phyloP scores from a whole-genome alignment of 2,113 vertebrate genomes.

The Peromyscus leucopus region DNA sequence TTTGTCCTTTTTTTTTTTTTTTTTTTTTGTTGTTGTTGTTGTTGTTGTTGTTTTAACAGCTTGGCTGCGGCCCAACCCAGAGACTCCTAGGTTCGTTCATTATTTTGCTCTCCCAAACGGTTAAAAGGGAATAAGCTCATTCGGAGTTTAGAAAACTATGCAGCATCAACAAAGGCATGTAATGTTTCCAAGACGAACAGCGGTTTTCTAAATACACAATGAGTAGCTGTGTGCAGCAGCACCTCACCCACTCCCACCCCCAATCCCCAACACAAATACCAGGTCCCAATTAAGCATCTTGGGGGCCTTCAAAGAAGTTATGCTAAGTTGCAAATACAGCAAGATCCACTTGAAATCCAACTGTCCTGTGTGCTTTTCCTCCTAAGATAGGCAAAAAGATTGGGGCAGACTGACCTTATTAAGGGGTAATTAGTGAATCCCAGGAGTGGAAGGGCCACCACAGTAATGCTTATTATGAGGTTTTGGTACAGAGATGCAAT shows the following conservation, averaged over 20 bases:
- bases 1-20: conserved; percentile 29
- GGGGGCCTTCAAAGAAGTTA: conserved; percentile 77
- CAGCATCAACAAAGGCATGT: conserved; percentile 87
- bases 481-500: conserved; percentile 55
- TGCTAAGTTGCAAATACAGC: conserved; percentile 80
- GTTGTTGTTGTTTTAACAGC: conserved; percentile 23
- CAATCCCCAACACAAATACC: conserved; percentile 64
- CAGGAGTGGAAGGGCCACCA: conserved; percentile 69
- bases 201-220: conserved; percentile 81
- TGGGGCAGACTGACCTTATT: conserved; percentile 71
- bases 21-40: no score
- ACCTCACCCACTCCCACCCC: no score
- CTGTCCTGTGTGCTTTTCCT: conserved; percentile 72
- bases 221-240: conserved; percentile 67
- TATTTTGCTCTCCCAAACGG: conserved; percentile 86
- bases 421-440: conserved; percentile 82
- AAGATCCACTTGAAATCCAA: conserved; percentile 81
- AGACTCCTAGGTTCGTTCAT: conserved; percentile 86
- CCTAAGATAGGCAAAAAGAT: conserved; percentile 67
- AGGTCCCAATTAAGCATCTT: conserved; percentile 71
- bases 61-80: conserved; percentile 87
- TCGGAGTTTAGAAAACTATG: conserved; percentile 89
- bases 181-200: conserved; percentile 84
- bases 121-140: conserved; percentile 91
- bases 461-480: conserved; percentile 72